phyloP scores from a whole-genome alignment of 1,140 invertebrate species.

The Drosophila willistoni region DNA sequence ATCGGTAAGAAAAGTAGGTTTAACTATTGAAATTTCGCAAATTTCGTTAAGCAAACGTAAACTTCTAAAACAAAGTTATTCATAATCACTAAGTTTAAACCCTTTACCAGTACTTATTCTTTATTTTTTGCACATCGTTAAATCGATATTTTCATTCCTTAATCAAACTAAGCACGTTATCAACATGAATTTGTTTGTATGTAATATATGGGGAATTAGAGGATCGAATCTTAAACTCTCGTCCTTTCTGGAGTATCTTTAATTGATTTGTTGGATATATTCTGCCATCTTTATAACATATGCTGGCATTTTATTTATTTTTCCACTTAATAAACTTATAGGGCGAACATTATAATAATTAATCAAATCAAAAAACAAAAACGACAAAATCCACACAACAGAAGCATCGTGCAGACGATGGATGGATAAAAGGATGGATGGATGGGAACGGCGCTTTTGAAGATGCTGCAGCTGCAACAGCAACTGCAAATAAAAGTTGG shows the following conservation, averaged over 20 bases:
- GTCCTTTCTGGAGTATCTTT: neutral
- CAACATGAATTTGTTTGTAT: too few species aligned
- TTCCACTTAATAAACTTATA: conserved; percentile 3
- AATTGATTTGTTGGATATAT: neutral
- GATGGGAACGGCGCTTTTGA: conserved; percentile 48
- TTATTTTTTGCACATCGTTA: too few species aligned
- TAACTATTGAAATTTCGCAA: too few species aligned
- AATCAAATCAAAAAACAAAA: conserved; percentile 1
- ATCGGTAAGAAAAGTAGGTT: too few species aligned
- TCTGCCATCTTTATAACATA: neutral
- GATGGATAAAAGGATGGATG: neutral
- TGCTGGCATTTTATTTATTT: neutral
- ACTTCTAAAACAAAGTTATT: too few species aligned
- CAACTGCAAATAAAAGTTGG: neutral
- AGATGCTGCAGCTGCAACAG: conserved; percentile 11
- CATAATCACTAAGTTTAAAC: too few species aligned
- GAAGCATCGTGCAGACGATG: conserved; percentile 30
- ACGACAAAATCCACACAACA: neutral
- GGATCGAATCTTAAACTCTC: too few species aligned
- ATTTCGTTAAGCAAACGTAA: too few species aligned
- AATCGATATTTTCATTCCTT: too few species aligned
- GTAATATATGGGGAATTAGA: too few species aligned
- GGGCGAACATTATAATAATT: neutral
- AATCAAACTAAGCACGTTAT: too few species aligned
- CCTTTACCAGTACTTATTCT: too few species aligned